Base-by-base conservation (phyloP, 2,888 invertebrate species). In the Timema podura region DNA sequence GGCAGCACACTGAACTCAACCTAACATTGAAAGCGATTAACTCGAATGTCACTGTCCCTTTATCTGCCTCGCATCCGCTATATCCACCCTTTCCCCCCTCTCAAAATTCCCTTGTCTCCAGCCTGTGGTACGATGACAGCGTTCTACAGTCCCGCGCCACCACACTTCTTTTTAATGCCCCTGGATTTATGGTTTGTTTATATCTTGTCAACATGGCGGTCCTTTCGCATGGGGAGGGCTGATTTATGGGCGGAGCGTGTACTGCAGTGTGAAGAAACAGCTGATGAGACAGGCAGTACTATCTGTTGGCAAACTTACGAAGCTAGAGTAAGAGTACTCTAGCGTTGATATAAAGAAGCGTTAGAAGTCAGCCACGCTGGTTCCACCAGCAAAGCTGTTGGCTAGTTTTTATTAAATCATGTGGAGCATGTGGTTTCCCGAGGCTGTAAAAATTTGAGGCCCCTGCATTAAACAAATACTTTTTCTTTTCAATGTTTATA, bases 111-210 rank as follows among this genome's bases (percentile, higher is more conserved):
- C 30, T 30, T 30, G 30, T 30, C 30, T 30, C 30, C 30, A 30
- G 30, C 68, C 65, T 65, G 65, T 65, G 48, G 57, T 59, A 59
- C 57, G 65, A 69, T 69, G 65, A 69, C 69, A 69, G 69, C 65
- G 65, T 69, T 48, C 65, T 65, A 59, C 65, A 65, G 65, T 57
- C 69, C 59, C 59, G 48, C 68, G 68, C 61, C 68, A 69, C 57
- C 65, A 69, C 65, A 65, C 69, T 69, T 69, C 69, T 68, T 68
- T 68, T 72, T 69, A 71, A 76, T 75, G 74, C 73, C 70, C 30
- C 30, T 70, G 76, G 77, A 77, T 77, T 77, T 77, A 77, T 76
- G 76, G 76, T 76, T 77, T 77, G 77, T 77, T 77, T 77, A 77
- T 77, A 74, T 75, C 72, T 75, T 77, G 77, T 77, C 77, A 77